Evolutionary conservation across 1,140 invertebrate species (phyloP).

Genomic region (Brachionus asplanchnoidis): DNA sequence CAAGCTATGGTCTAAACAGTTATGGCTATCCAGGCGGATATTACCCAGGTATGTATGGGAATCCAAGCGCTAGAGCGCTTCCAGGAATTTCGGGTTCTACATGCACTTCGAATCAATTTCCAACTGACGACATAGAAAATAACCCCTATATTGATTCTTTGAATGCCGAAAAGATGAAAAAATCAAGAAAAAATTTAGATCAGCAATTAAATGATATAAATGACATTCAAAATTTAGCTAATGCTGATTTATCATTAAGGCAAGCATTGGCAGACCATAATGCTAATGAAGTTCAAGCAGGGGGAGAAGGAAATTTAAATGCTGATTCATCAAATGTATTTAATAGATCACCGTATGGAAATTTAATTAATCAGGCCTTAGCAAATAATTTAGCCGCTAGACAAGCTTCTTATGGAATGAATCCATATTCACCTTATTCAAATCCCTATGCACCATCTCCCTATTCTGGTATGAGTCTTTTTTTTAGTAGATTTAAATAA

Average conservation of each 20-base stretch:
- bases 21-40: not conserved
- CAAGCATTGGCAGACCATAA: conserved; percentile 3
- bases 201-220: not conserved
- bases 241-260: not conserved
- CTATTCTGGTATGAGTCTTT: not conserved
- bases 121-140: not conserved
- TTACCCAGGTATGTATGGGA: not conserved
- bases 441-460: not conserved
- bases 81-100: not conserved
- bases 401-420: not conserved
- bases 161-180: not conserved
- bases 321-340: not conserved
- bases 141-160: not conserved
- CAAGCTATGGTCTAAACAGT: not conserved
- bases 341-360: not conserved
- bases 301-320: not conserved
- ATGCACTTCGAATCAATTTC: not conserved
- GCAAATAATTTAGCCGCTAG: not conserved
- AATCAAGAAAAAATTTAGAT: not conserved
- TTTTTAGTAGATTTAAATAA: not conserved
- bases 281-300: not conserved
- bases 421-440: not conserved
- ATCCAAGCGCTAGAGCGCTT: not conserved
- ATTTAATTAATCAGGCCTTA: not conserved
- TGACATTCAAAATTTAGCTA: not conserved